Base-by-base conservation (phyloP, 1,140 invertebrate genomes). In the Micrasema longulum region DNA sequence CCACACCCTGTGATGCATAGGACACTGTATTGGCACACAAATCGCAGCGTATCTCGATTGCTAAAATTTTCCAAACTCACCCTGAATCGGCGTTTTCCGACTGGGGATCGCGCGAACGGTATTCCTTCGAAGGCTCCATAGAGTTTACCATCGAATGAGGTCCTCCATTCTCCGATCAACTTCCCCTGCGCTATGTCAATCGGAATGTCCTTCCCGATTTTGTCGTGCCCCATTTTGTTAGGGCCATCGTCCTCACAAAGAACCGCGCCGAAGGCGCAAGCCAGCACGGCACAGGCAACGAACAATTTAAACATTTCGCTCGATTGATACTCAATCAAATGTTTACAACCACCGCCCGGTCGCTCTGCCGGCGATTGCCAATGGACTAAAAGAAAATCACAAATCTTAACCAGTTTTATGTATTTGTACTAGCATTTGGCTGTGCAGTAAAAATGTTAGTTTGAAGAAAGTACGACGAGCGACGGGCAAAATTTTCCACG, bases 61-160 rank as follows among this genome's bases (percentile, higher is more conserved):
- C n/a, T n/a, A n/a, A n/a, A n/a, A 50, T 3, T n/a, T n/a, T n/a
- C 26, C 10, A n/a, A 22, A 43, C 57, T 12, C 22, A 76, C 76
- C 65, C 35, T 57, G 43, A 73, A 76, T 38, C 76, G 64, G 26
- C 63, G 43, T 55, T 75, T 67, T 50, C 73, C 73, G 12, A 75
- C 48, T 23, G 76, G 73, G 0, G 76, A 65, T 38, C 60, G 53
- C 0, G 76, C 76, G 55, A 60, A 76, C n/a, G 76, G 76, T 4
- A 76, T 67, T 1, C 76, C 73, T 57, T 75, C 62, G 31, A 76
- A 76, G 0, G 73, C 66, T 69, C 67, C 73, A 57, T 64, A 75
- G 18, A 65, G 50, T 22, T 45, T 69, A 14, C 73, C 76, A 0
- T 31, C 18, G 7, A 73, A 45, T 3, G 76, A 72, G 12, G 20